Evolutionary conservation across 2,888 invertebrate genomes (phyloP), one percentile per base, ranked within the genome.

Genomic region (Cremastobaeus sp.): DNA sequence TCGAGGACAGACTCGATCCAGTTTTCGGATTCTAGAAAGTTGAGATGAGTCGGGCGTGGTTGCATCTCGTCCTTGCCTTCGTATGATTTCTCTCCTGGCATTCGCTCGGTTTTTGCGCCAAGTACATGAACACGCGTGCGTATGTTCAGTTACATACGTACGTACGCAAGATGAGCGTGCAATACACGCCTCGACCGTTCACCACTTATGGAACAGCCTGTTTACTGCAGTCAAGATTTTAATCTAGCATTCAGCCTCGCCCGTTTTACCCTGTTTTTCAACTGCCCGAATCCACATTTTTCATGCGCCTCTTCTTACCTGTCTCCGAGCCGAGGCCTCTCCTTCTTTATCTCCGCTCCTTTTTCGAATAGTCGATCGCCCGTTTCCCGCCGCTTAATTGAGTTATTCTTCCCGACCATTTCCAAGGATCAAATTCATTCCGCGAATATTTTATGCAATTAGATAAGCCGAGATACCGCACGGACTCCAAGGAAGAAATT

Each of bases 21-120:
- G 86, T 87, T 87, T 87, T 86, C 82, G 86, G 85, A 84, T 86
- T 87, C 85, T 87, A 87, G 87, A 87, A 87, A 87, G 87, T 86
- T 81, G 80, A 80, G 85, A 86, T 85, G 85, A 84, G 83, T 76
- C 83, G 86, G 84, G 86, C 83, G 84, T 84, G 84, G 85, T 84
- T 83, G 81, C 81, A 80, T 83, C 83, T 82, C 85, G 86, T 84
- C 86, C 86, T 87, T 85, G 86, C 81, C 69, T 78, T 77, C 80
- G 84, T 85, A 85, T 86, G 86, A 85, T 85, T 86, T 86, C 85
- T 85, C 85, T 84, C 84, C 80, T 83, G 83, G 78, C 85, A 84
- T 85, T 85, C 76, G 68, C 74, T 69, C 57, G 72, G 37, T 65
- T 74, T 76, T 70, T 70, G 66, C 66, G 37, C 55, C 37, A 62